A percentile compares a stretch with the other conserved stretches of the same genome.
These are phyloP conservation scores for Syrrhaptes paradoxus DNA, from an alignment of 2,113 vertebrate species.

Conservation along the genomic window DNA sequence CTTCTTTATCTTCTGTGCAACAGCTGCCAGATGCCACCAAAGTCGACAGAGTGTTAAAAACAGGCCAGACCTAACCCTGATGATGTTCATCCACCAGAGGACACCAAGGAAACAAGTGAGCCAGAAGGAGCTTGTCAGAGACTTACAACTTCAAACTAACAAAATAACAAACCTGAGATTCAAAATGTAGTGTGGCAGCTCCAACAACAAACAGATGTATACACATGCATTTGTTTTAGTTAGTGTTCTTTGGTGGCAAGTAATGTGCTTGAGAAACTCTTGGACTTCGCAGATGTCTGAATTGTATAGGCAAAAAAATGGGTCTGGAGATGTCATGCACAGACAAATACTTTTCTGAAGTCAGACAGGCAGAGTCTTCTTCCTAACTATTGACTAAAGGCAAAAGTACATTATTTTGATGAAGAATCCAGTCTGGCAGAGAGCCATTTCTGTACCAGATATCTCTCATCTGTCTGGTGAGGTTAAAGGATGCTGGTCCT, in stretches of 20 bases:
- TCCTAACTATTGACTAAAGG: not conserved
- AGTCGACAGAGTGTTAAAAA: slow-evolving; percentile 10
- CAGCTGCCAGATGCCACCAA: slow-evolving; percentile 56
- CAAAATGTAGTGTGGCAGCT: not conserved
- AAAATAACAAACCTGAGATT: slow-evolving; percentile 2
- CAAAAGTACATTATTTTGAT: not conserved
- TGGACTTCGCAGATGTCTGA: not conserved
- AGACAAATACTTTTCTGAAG: not conserved
- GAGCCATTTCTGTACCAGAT: not conserved
- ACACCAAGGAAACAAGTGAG: not conserved
- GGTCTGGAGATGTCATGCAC: not conserved
- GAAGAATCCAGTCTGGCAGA: not conserved
- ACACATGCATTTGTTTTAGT: not conserved
- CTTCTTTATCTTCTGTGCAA: slow-evolving; percentile 15
- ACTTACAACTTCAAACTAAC: not conserved
- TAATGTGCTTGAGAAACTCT: not conserved
- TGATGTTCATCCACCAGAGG: slow-evolving; percentile 11
- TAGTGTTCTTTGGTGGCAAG: not conserved
- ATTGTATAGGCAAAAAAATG: not conserved
- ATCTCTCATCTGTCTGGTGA: not conserved
- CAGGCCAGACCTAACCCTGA: slow-evolving; percentile 18
- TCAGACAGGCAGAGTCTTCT: not conserved
- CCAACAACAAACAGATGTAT: not conserved
- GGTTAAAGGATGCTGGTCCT: not conserved
- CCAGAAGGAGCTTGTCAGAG: slow-evolving; percentile 47